phyloP scores from a whole-genome alignment of 2,113 vertebrate genomes.

The Gnathonemus longibarbis region DNA sequence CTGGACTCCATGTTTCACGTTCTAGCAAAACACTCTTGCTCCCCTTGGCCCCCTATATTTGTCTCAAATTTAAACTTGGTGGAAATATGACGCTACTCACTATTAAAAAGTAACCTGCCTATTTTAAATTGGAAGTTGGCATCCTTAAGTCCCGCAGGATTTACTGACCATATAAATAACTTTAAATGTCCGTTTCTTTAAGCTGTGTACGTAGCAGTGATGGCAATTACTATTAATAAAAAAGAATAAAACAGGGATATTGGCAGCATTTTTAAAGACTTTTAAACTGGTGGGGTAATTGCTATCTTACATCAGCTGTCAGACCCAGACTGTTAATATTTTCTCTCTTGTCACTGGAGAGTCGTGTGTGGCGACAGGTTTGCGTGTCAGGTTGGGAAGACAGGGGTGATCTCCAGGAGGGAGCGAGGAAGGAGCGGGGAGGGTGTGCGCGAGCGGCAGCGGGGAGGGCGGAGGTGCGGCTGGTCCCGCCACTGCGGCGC shows the following conservation, averaged over 20 bases:
- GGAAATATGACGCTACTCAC: background rate
- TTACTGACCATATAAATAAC: background rate
- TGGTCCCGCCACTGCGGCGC: background rate
- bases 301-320: constrained; percentile 8
- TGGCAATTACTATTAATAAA: background rate
- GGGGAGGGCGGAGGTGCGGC: constrained; percentile 2
- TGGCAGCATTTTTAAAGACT: background rate
- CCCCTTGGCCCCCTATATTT: background rate
- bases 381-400: constrained; percentile 21
- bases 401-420: constrained; percentile 9
- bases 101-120: background rate
- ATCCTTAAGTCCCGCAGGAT: background rate
- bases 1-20: background rate
- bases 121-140: background rate
- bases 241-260: background rate
- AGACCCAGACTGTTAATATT: constrained; percentile 12
- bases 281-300: constrained; percentile 8
- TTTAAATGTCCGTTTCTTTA: background rate
- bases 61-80: background rate
- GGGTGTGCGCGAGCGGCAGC: background rate
- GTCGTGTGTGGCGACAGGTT: constrained; percentile 1
- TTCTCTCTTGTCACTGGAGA: constrained; percentile 20
- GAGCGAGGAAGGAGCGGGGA: background rate
- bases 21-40: background rate
- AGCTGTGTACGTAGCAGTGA: background rate